Percentiles rank a stretch among this genome's conserved stretches.
Evolutionary conservation across 2,113 vertebrate genomes (phyloP).

Genomic region (Mystacornis crossleyi): DNA sequence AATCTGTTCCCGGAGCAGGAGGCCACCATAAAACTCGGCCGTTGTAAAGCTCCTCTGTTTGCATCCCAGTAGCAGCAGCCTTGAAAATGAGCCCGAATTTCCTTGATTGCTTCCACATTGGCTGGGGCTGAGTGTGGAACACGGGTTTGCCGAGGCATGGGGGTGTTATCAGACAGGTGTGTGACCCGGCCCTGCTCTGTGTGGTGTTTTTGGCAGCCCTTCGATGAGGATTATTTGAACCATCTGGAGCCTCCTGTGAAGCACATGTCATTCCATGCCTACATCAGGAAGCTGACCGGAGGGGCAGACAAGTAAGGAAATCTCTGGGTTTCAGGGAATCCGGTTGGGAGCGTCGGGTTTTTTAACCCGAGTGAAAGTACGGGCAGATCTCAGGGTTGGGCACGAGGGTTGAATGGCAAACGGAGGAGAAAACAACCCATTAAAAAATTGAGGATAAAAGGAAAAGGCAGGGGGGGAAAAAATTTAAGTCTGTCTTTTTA

Average conservation of each 20-base stretch:
- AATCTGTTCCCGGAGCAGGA: not conserved
- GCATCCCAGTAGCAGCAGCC: constrained; percentile 5
- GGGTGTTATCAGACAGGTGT: not conserved
- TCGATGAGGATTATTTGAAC: constrained; percentile 98
- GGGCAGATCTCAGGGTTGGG: not conserved
- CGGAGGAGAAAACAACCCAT: not conserved
- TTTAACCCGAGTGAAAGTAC: not conserved
- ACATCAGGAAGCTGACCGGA: constrained; percentile 96
- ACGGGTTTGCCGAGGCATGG: constrained; percentile 4
- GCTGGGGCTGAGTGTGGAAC: constrained; percentile 7
- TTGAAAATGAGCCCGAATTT: constrained; percentile 9
- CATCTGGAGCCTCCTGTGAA: constrained; percentile 98
- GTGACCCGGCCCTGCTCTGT: constrained; percentile 25
- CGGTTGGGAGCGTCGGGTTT: not conserved
- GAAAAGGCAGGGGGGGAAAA: not conserved
- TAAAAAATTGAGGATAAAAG: not conserved
- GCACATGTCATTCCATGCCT: constrained; percentile 99
- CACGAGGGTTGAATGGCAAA: not conserved
- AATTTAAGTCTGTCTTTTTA: not conserved
- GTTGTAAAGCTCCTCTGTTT: not conserved
- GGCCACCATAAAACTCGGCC: not conserved
- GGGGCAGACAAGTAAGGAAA: constrained; percentile 94
- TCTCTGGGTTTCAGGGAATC: not conserved
- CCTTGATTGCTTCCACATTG: constrained; percentile 30
- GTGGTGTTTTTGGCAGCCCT: constrained; percentile 81